Base-by-base conservation (phyloP, 2,888 invertebrate species). In the Tubulanus polymorphus region DNA sequence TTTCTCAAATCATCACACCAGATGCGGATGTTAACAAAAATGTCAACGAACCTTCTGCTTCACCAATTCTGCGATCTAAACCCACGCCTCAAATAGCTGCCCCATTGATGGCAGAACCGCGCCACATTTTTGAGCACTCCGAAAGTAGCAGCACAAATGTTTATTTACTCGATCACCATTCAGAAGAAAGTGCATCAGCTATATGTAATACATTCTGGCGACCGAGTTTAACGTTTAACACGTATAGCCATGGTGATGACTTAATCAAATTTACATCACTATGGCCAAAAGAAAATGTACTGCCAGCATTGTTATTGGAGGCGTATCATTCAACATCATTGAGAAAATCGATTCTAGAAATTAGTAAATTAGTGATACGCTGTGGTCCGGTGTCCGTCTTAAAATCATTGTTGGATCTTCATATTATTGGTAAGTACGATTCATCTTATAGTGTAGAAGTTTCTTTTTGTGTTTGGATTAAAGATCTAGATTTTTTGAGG, bases 131-230 rank as follows among this genome's bases (percentile, higher is more conserved):
- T n/a, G n/a, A n/a, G n/a, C n/a, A n/a, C n/a, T n/a, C n/a, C n/a
- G n/a, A n/a, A n/a, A n/a, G n/a, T n/a, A n/a, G n/a, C n/a, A n/a
- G n/a, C n/a, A n/a, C n/a, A n/a, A n/a, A n/a, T n/a, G n/a, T n/a
- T n/a, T n/a, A n/a, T n/a, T n/a, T n/a, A n/a, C n/a, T n/a, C n/a
- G n/a, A n/a, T n/a, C n/a, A n/a, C n/a, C n/a, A n/a, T n/a, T n/a
- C n/a, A n/a, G n/a, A n/a, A n/a, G n/a, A n/a, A n/a, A n/a, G n/a
- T n/a, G n/a, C n/a, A n/a, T n/a, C n/a, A n/a, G n/a, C n/a, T 15
- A 48, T 56, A 56, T 23, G 68, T 48, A 68, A 68, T 50, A 65
- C 68, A 47, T 72, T 73, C 57, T 73, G 73, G 73, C 60, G 62
- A 3, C 66, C 72, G 0, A 45, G 57, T 12, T 56, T 73, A 45